These are phyloP conservation scores for Sphinx pinastri DNA, from an alignment of 2,888 invertebrate species.

Conservation along the genomic window DNA sequence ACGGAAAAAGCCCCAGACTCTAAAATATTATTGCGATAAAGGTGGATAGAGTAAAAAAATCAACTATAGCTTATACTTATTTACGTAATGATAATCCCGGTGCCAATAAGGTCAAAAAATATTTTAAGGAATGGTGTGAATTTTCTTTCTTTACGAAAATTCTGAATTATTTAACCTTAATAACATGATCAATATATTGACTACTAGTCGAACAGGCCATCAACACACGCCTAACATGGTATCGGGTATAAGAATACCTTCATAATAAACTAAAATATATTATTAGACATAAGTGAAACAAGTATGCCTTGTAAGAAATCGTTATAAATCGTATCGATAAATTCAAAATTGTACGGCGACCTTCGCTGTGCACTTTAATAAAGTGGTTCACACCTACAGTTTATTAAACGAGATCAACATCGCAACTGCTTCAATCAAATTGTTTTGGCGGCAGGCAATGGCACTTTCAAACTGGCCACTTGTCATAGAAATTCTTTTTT, in stretches of 20 bases:
- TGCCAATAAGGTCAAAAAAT: too few species aligned
- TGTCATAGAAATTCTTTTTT: background rate
- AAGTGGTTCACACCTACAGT: conserved; percentile 37
- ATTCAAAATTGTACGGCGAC: conserved; percentile 29
- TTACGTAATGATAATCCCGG: too few species aligned
- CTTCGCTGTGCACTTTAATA: conserved; percentile 26
- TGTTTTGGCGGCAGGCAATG: conserved; percentile 13
- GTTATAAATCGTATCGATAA: conserved; percentile 30
- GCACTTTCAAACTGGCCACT: conserved; percentile 4
- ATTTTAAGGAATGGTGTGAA: too few species aligned
- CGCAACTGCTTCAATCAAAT: conserved; percentile 19
- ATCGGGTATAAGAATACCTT: background rate
- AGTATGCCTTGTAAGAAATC: conserved; percentile 39
- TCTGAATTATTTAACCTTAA: too few species aligned
- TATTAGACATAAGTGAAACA: conserved; percentile 32
- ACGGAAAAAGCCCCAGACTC: too few species aligned
- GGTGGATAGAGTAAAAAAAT: too few species aligned
- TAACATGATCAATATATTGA: background rate
- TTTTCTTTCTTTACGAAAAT: too few species aligned
- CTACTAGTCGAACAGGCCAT: too few species aligned
- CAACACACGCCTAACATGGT: background rate
- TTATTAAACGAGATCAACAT: conserved; percentile 24
- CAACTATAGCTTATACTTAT: too few species aligned
- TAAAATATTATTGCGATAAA: too few species aligned
- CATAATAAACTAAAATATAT: conserved; percentile 21